Conservation (phyloP, 2,888 invertebrate species). For the Julus scandinavius region DNA sequence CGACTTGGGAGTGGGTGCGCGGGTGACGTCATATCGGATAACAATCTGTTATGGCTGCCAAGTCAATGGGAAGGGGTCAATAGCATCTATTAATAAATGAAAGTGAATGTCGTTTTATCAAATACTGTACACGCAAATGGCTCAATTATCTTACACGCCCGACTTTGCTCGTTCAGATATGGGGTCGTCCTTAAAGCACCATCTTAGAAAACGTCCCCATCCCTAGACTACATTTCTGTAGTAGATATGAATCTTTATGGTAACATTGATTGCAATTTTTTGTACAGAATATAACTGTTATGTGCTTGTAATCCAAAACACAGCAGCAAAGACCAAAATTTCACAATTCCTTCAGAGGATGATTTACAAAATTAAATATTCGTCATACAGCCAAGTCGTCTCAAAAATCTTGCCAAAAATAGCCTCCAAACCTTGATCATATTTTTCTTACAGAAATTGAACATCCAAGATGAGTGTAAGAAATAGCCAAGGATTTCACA, state of each 20-base stretch:
- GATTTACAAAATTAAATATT: too few species aligned
- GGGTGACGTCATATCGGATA: slow-evolving; percentile 30
- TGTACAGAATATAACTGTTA: too few species aligned
- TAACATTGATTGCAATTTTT: too few species aligned
- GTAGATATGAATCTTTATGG: too few species aligned
- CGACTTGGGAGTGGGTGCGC: background rate
- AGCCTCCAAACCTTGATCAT: background rate
- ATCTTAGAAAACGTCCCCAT: too few species aligned
- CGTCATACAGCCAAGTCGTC: background rate
- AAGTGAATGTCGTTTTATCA: background rate
- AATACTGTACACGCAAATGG: background rate
- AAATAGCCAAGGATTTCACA: background rate
- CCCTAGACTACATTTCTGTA: too few species aligned
- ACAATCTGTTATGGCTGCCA: slow-evolving; percentile 19
- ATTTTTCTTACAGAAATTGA: background rate
- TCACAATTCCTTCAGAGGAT: too few species aligned
- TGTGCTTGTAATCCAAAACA: too few species aligned
- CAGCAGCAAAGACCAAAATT: too few species aligned
- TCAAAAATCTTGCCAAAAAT: background rate
- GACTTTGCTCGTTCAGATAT: too few species aligned
- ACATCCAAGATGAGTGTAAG: background rate
- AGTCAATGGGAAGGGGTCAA: slow-evolving; percentile 6
- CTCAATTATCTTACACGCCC: background rate
- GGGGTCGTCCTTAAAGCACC: too few species aligned
- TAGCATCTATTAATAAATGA: slow-evolving; percentile 14